phyloP scores from a whole-genome alignment of 2,113 vertebrate species.

The Poecilia latipinna region DNA sequence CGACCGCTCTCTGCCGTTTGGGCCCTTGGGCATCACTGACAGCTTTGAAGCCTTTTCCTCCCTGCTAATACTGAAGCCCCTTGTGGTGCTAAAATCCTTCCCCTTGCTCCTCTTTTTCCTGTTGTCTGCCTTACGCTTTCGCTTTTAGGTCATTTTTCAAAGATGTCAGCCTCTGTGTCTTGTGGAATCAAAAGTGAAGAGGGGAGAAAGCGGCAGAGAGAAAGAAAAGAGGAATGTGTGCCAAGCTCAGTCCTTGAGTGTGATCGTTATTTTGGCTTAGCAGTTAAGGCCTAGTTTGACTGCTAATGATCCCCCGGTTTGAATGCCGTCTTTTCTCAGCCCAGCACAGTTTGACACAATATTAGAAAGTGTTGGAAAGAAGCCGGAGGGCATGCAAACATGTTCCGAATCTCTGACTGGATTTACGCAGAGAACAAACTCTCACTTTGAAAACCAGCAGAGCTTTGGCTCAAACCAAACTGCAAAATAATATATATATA shows the following conservation, averaged over 20 bases:
- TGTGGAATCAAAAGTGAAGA: conserved; percentile 54
- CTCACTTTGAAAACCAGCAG: conserved; percentile 23
- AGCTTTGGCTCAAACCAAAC: neutral
- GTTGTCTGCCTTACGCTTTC: conserved; percentile 36
- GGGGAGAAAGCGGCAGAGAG: conserved; percentile 17
- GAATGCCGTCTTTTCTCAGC: conserved; percentile 19
- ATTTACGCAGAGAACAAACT: neutral
- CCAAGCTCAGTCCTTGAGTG: conserved; percentile 44
- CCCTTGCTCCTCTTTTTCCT: conserved; percentile 35
- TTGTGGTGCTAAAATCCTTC: conserved; percentile 35
- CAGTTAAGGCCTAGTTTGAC: conserved; percentile 48
- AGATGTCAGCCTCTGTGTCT: conserved; percentile 49
- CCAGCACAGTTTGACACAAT: conserved; percentile 29
- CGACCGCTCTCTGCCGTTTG: conserved; percentile 7
- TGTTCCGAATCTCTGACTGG: conserved; percentile 1
- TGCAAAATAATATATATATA: too few relatives aligned
- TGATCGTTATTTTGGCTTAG: conserved; percentile 55
- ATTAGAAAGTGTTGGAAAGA: conserved; percentile 18
- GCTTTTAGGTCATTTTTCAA: conserved; percentile 68
- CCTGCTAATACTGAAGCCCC: conserved; percentile 36
- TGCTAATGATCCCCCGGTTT: conserved; percentile 51
- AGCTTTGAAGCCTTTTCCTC: conserved; percentile 60
- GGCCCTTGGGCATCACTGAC: conserved; percentile 17
- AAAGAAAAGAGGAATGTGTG: conserved; percentile 25
- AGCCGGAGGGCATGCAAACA: conserved; percentile 8